Percentiles rank a stretch among this genome's conserved stretches.
phyloP scores from a whole-genome alignment of 1,140 invertebrate genomes.

The Drosophila nigromelanica region DNA sequence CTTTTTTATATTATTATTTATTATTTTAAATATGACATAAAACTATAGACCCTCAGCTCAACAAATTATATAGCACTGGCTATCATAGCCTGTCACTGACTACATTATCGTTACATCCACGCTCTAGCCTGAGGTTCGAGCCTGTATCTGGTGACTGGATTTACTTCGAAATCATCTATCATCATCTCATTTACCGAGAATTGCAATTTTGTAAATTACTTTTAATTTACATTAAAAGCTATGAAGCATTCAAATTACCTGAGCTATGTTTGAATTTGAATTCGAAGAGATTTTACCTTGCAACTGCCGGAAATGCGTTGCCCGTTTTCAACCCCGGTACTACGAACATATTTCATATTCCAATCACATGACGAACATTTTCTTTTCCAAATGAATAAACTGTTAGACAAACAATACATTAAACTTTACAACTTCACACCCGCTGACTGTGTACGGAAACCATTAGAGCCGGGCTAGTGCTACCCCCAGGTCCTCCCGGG shows the following conservation, averaged over 20 bases:
- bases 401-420: slow-evolving; percentile 81
- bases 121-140: too few species aligned
- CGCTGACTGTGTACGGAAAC: slow-evolving; percentile 62
- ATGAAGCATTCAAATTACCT: not conserved
- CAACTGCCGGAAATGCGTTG: slow-evolving; percentile 8
- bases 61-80: too few species aligned
- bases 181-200: too few species aligned
- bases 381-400: slow-evolving; percentile 79
- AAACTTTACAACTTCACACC: slow-evolving; percentile 83
- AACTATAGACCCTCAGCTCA: too few species aligned
- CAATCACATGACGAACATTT: slow-evolving; percentile 55
- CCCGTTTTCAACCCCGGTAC: slow-evolving; percentile 51
- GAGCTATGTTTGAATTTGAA: not conserved
- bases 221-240: not conserved
- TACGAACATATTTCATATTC: slow-evolving; percentile 49
- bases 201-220: slow-evolving; percentile 1
- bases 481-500: slow-evolving; percentile 20
- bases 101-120: too few species aligned
- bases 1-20: too few species aligned
- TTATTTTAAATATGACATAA: too few species aligned
- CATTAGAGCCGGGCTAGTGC: slow-evolving; percentile 50
- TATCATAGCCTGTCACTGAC: too few species aligned
- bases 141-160: too few species aligned
- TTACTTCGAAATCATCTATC: too few species aligned
- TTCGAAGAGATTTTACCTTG: slow-evolving; percentile 2